These are phyloP conservation scores for Acleris emargana DNA, from an alignment of 2,888 invertebrate species.

Conservation along the genomic window DNA sequence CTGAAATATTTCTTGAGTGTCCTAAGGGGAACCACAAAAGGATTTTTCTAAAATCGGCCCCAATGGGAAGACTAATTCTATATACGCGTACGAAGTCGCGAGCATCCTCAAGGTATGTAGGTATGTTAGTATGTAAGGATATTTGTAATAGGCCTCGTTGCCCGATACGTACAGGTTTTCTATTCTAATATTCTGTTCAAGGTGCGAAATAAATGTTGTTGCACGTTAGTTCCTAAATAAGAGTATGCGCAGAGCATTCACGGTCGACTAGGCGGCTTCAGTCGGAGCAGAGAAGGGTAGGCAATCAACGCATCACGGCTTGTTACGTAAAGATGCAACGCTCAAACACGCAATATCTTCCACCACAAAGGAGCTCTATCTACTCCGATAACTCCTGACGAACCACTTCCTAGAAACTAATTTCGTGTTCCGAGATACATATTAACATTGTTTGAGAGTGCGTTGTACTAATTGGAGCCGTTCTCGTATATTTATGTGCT, in stretches of 20 bases:
- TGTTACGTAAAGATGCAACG: conserved; percentile 19
- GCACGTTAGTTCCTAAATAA: conserved; percentile 2
- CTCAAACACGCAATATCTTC: conserved; percentile 15
- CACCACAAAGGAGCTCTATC: conserved; percentile 15
- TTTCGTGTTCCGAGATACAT: background rate
- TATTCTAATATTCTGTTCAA: background rate
- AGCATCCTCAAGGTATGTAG: too few species aligned
- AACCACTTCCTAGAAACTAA: conserved; percentile 13
- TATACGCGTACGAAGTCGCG: too few species aligned
- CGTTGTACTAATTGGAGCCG: conserved; percentile 3
- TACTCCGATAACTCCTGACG: conserved; percentile 4
- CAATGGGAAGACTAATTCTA: too few species aligned
- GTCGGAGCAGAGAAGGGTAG: conserved; percentile 9
- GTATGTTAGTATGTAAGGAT: too few species aligned
- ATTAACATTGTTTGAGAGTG: conserved; percentile 1
- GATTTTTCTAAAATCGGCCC: too few species aligned
- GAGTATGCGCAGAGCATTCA: conserved; percentile 24
- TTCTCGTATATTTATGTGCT: conserved; percentile 9
- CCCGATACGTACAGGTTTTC: too few species aligned
- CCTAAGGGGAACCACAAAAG: too few species aligned
- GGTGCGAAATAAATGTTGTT: background rate
- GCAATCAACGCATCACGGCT: conserved; percentile 12
- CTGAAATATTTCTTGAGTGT: too few species aligned
- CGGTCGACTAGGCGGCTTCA: conserved; percentile 34
- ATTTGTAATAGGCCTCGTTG: too few species aligned